Evolutionary conservation across 2,113 vertebrate species (phyloP), one percentile per base, ranked within the genome.

Genomic region (human (Homo sapiens)): DNA sequence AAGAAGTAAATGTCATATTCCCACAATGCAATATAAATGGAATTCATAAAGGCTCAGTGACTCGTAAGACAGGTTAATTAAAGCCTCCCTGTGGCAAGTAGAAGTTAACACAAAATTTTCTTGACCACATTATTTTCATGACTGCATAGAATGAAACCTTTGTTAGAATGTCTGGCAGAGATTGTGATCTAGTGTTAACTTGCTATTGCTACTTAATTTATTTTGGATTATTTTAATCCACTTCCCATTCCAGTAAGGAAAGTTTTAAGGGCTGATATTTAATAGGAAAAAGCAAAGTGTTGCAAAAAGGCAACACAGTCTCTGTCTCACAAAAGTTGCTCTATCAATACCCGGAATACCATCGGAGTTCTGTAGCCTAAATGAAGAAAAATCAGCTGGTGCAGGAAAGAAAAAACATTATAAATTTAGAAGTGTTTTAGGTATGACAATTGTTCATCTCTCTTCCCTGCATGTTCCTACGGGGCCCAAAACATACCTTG

Each of bases 1-100:
- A 93, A 96, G 96, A 98, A 98, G 93, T 89, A 97, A 79, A 72
- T 97, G 96, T 92, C 97, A 93, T 72, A 96, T 93, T 96, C 75
- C 35, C 96, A 94, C 35, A 93, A 92, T 88, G 82, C 96, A 97
- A 95, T 90, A 97, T 95, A 97, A 68, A 79, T 90, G 61, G 27
- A 98, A 97, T 70, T 97, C 80, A 97, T 96, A 96, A 95, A 86
- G 75, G 38, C 68, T 85, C 93, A 35, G 9, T 87, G 96, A 96
- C 87, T 96, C 86, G 78, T 64, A 86, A 92, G 93, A 97, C 76
- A 94, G 84, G 89, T 97, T 96, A 97, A 97, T 98, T 98, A 97
- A 98, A 94, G 91, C 93, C 50, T 93, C 57, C 55, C 70, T 30
- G 23, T 93, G 93, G 73, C 20, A 84, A 35, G 55, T 50, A 72